Conservation (phyloP, 1,140 invertebrate species). For the Drosophila kohkoa region DNA sequence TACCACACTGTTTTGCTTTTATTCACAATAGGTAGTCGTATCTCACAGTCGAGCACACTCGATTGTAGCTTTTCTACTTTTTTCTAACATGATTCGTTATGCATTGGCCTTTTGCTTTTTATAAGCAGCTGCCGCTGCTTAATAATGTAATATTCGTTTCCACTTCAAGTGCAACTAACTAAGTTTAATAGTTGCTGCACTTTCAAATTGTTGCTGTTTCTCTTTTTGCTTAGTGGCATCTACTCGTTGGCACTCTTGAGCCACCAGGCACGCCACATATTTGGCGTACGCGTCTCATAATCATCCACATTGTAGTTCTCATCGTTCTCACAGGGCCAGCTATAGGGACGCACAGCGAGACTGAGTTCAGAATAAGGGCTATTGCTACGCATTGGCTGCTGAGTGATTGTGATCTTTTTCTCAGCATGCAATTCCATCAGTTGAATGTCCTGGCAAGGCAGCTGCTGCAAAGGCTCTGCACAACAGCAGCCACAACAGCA, state of each 20-base stretch:
- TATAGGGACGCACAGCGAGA: conserved; percentile 24
- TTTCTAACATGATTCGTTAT: no score
- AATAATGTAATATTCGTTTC: no score
- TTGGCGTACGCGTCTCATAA: conserved; percentile 30
- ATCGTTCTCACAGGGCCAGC: conserved; percentile 44
- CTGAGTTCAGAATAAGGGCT: conserved; percentile 17
- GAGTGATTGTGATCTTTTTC: background rate
- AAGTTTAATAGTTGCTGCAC: no score
- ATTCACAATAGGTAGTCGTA: no score
- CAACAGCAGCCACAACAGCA: conserved; percentile 21
- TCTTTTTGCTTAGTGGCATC: no score
- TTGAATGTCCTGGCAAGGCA: conserved; percentile 21
- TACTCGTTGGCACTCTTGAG: conserved; percentile 21
- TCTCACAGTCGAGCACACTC: no score
- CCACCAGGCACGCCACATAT: conserved; percentile 53
- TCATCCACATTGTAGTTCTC: conserved; percentile 54
- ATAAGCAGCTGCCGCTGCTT: no score
- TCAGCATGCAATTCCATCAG: conserved; percentile 18
- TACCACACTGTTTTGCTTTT: no score
- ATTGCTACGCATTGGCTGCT: conserved; percentile 13
- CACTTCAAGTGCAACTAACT: no score
- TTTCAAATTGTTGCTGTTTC: no score
- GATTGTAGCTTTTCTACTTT: no score
- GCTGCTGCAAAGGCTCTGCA: background rate
- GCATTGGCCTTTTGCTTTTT: no score